Conservation (phyloP, 1,140 invertebrate species). For the Charaxes varanes region DNA sequence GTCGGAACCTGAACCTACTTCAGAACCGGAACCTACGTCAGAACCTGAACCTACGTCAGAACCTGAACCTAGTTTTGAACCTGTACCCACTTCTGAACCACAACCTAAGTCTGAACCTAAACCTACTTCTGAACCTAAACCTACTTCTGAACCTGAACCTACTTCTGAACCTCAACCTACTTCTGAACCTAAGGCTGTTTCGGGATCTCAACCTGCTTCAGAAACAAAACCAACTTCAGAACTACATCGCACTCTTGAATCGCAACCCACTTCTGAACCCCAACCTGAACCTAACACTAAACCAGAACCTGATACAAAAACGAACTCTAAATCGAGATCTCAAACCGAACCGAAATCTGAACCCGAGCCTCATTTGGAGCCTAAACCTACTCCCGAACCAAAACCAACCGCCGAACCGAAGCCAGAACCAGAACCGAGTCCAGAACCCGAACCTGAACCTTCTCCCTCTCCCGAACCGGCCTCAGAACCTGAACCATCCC, state of each 20-base stretch:
- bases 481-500: slow-evolving; percentile 61
- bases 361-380: slow-evolving; percentile 61
- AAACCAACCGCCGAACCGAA: slow-evolving; percentile 71
- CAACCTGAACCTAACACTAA: slow-evolving; percentile 69
- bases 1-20: slow-evolving; percentile 27
- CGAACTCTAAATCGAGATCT: slow-evolving; percentile 60
- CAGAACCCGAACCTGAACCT: slow-evolving; percentile 63
- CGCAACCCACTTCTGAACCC: slow-evolving; percentile 65
- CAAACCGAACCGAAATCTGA: slow-evolving; percentile 59
- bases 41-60: slow-evolving; percentile 14
- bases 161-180: too few species aligned
- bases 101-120: slow-evolving; percentile 32
- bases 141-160: too few species aligned
- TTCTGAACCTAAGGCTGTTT: too few species aligned
- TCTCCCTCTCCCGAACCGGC: slow-evolving; percentile 54
- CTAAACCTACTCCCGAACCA: slow-evolving; percentile 62
- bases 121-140: slow-evolving; percentile 62
- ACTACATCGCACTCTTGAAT: slow-evolving; percentile 58
- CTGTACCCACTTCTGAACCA: slow-evolving; percentile 18
- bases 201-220: too few species aligned
- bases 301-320: slow-evolving; percentile 49
- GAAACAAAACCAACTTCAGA: slow-evolving; percentile 52
- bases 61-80: slow-evolving; percentile 14
- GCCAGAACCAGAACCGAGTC: slow-evolving; percentile 65
- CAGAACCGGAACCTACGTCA: slow-evolving; percentile 44